Conservation (phyloP, 2,797 vertebrate genomes). For the Dendrocincla tyrannina region DNA sequence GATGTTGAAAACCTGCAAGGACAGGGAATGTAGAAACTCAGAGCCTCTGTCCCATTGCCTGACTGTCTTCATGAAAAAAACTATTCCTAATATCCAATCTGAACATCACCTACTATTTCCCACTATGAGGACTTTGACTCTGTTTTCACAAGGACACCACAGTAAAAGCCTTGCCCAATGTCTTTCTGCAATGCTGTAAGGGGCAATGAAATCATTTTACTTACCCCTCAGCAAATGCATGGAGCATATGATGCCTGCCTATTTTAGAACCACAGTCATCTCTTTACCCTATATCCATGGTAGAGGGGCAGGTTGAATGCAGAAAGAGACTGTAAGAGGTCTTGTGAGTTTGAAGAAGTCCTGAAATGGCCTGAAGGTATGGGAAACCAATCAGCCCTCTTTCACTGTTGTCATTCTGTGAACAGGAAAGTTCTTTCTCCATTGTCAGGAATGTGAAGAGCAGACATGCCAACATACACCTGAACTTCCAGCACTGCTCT, state of each 20-base stretch:
- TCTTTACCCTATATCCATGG: background rate
- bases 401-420: background rate
- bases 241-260: background rate
- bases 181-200: background rate
- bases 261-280: background rate
- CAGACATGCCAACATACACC: no score
- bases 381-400: background rate
- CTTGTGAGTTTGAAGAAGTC: background rate
- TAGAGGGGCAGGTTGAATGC: background rate
- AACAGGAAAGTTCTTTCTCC: background rate
- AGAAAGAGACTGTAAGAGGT: background rate
- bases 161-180: background rate
- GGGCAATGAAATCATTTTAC: background rate
- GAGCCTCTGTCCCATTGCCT: background rate
- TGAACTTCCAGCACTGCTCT: background rate
- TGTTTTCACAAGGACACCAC: background rate
- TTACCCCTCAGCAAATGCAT: fast-evolving
- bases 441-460: background rate
- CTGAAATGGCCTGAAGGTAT: background rate
- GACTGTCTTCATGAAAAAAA: background rate
- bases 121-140: background rate
- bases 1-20: background rate
- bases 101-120: background rate
- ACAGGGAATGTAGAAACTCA: background rate
- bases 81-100: background rate